Evolutionary conservation across 2,888 invertebrate species (phyloP).

Genomic region (Drymonia ruficornis): DNA sequence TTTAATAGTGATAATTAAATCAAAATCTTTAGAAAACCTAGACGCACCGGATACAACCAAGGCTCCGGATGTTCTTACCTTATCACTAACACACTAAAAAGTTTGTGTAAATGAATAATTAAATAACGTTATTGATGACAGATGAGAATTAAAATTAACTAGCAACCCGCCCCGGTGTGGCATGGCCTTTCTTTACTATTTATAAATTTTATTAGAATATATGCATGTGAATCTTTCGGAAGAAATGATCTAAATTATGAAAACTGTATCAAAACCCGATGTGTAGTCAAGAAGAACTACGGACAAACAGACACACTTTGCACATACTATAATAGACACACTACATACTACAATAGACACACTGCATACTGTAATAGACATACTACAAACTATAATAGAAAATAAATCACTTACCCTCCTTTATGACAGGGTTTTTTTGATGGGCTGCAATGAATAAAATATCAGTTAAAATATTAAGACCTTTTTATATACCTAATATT

Average conservation of each 20-base stretch:
- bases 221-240: too few relatives aligned
- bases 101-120: neutral
- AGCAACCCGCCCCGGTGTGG: too few relatives aligned
- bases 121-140: neutral
- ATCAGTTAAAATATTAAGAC: neutral
- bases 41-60: neutral
- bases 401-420: slow-evolving; percentile 58
- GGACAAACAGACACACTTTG: too few relatives aligned
- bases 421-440: slow-evolving; percentile 51
- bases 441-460: slow-evolving; percentile 26
- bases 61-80: neutral
- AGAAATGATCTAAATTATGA: too few relatives aligned
- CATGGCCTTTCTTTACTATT: too few relatives aligned
- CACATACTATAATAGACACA: too few relatives aligned
- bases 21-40: neutral
- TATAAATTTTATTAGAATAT: too few relatives aligned
- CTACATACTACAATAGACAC: too few relatives aligned
- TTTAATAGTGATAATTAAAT: slow-evolving; percentile 1
- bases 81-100: neutral
- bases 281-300: too few relatives aligned
- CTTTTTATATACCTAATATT: neutral
- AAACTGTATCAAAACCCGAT: too few relatives aligned
- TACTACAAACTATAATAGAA: too few relatives aligned
- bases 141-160: slow-evolving; percentile 3
- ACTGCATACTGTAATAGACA: too few relatives aligned